Evolutionary conservation across 2,888 invertebrate genomes (phyloP).

Genomic region (Synanthedon vespiformis): DNA sequence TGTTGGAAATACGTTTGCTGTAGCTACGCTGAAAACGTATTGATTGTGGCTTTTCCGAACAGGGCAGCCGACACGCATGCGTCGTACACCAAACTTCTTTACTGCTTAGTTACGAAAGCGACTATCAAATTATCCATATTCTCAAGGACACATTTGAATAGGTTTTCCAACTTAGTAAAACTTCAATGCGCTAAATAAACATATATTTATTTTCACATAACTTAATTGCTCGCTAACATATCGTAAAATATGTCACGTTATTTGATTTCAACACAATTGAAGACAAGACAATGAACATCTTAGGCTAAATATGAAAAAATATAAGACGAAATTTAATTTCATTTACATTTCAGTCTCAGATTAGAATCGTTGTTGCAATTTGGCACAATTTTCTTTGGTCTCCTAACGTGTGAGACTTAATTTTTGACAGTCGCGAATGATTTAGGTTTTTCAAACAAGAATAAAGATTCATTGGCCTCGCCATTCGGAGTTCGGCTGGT

Average conservation of each 20-base stretch:
- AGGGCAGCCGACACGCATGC: slow-evolving; percentile 40
- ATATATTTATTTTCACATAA: slow-evolving; percentile 42
- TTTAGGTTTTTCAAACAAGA: background rate
- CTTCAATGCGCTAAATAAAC: slow-evolving; percentile 22
- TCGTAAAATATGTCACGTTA: slow-evolving; percentile 17
- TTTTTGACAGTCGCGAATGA: background rate
- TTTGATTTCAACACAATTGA: slow-evolving; percentile 5
- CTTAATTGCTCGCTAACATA: slow-evolving; percentile 31
- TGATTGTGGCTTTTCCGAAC: slow-evolving; percentile 34
- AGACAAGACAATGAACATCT: slow-evolving; percentile 13
- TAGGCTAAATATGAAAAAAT: slow-evolving; percentile 49
- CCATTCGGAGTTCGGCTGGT: slow-evolving; percentile 75
- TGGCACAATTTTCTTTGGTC: slow-evolving; percentile 20
- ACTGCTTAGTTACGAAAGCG: slow-evolving; percentile 9
- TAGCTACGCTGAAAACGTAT: slow-evolving; percentile 31
- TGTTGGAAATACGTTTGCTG: slow-evolving; percentile 23
- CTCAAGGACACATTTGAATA: slow-evolving; percentile 32
- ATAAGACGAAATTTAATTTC: slow-evolving; percentile 56
- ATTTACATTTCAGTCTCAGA: slow-evolving; percentile 57
- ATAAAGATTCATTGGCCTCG: slow-evolving; percentile 34
- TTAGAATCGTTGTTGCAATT: slow-evolving; percentile 46
- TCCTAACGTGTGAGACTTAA: background rate
- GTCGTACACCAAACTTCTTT: slow-evolving; percentile 26
- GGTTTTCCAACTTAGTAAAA: slow-evolving; percentile 18
- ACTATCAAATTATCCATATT: slow-evolving; percentile 13